A percentile compares a stretch with the other conserved stretches of the same genome.
Evolutionary conservation across 2,797 vertebrate species (phyloP).

Genomic region (Enteromius trimaculatus): DNA sequence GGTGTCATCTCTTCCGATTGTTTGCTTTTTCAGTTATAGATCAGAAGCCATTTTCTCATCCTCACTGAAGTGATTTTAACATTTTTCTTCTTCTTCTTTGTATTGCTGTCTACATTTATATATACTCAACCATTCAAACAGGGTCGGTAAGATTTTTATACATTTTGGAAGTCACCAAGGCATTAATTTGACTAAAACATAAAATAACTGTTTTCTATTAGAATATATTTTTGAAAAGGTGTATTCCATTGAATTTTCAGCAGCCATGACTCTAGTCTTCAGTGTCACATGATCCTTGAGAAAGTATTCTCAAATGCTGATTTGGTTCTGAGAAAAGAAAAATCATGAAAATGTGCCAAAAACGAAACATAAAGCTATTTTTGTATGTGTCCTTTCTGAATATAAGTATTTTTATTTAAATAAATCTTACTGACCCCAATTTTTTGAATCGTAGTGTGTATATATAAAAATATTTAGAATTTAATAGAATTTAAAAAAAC

Average conservation of each 20-base stretch:
- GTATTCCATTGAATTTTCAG: background rate
- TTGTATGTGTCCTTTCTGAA: background rate
- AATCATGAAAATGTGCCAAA: background rate
- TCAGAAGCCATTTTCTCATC: slow-evolving; percentile 8
- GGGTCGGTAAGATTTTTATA: background rate
- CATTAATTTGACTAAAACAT: background rate
- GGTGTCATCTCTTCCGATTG: background rate
- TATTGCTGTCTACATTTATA: background rate
- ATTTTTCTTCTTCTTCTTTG: background rate
- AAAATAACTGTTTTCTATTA: background rate
- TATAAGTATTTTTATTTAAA: background rate
- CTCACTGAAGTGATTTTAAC: background rate
- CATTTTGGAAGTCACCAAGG: background rate
- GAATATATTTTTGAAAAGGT: background rate
- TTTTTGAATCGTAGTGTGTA: background rate
- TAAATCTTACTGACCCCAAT: background rate
- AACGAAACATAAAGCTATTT: no score
- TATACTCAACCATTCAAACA: background rate
- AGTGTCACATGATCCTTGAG: background rate
- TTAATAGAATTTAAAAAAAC: background rate
- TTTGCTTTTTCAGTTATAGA: background rate
- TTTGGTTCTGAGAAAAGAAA: background rate
- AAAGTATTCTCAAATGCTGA: background rate
- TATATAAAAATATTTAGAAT: background rate
- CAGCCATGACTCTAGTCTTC: background rate